Percentiles rank a stretch among this genome's conserved stretches.
Conservation (phyloP, 1,140 invertebrate species). For the Heliconius congener region DNA sequence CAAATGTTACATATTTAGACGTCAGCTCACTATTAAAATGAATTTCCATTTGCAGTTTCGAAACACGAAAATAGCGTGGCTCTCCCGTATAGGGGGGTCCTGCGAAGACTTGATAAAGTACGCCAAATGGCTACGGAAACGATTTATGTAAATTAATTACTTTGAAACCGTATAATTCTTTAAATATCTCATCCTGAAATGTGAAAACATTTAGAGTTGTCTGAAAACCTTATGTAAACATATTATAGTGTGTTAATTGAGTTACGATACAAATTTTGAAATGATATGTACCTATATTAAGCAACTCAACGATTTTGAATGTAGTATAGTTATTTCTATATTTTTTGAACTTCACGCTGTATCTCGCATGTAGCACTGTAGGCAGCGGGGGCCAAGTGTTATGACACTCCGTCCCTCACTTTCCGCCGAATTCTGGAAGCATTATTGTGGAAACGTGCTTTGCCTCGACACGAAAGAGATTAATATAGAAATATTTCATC, state of each 20-base stretch:
- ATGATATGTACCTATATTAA: no score
- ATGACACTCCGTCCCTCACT: no score
- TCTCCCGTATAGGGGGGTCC: constrained; percentile 73
- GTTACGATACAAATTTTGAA: neutral
- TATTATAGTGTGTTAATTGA: neutral
- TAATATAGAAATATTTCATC: no score
- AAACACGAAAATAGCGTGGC: constrained; percentile 82
- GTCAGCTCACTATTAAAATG: constrained; percentile 82
- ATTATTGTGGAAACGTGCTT: no score
- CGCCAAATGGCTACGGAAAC: constrained; percentile 26
- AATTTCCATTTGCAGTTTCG: constrained; percentile 81
- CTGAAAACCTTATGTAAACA: neutral
- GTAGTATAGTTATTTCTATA: no score
- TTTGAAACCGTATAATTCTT: neutral
- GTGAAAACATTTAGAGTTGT: neutral
- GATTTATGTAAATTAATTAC: constrained; percentile 9
- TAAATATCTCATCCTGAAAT: neutral
- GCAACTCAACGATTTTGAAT: no score
- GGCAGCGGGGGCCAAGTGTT: no score
- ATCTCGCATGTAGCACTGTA: no score
- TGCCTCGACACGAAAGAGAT: no score
- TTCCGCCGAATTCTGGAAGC: no score
- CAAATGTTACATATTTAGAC: constrained; percentile 65
- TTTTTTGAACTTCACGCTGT: no score
- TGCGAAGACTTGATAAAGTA: constrained; percentile 52